These are phyloP conservation scores for Chrysopilus asiliformis DNA, from an alignment of 2,888 invertebrate species.

Conservation along the genomic window DNA sequence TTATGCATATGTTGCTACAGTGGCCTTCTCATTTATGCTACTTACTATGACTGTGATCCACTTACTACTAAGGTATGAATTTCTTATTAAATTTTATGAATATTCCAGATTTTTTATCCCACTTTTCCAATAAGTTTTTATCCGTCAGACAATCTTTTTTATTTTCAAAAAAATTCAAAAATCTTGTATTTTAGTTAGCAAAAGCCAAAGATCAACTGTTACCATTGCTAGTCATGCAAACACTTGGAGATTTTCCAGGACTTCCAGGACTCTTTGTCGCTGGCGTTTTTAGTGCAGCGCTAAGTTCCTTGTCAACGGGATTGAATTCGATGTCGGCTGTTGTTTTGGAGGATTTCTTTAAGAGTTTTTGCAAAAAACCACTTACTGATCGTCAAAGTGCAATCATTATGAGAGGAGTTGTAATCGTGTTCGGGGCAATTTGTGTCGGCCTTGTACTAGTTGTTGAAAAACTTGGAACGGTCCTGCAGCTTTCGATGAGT, in stretches of 20 bases:
- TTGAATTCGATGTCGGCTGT: constrained; percentile 65
- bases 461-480: constrained; percentile 53
- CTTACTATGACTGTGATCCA: constrained; percentile 75
- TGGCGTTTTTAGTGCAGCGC: constrained; percentile 79
- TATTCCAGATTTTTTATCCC: background rate
- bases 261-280: constrained; percentile 80
- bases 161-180: constrained; percentile 6
- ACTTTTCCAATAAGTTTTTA: background rate
- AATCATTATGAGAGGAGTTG: constrained; percentile 49
- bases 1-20: constrained; percentile 70
- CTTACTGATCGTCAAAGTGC: constrained; percentile 45
- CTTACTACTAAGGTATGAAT: constrained; percentile 47
- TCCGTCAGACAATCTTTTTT: constrained; percentile 4
- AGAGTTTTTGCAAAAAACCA: constrained; percentile 39
- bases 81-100: constrained; percentile 10
- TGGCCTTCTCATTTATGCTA: constrained; percentile 75
- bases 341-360: constrained; percentile 56
- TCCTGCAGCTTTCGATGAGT: constrained; percentile 54
- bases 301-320: constrained; percentile 69
- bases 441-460: constrained; percentile 49
- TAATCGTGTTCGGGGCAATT: constrained; percentile 46
- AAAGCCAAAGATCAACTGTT: constrained; percentile 64
- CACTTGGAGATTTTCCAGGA: constrained; percentile 62
- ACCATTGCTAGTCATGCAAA: constrained; percentile 74
- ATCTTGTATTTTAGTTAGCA: constrained; percentile 39